Conservation (phyloP, 1,140 invertebrate species). For the Psix sp. region DNA sequence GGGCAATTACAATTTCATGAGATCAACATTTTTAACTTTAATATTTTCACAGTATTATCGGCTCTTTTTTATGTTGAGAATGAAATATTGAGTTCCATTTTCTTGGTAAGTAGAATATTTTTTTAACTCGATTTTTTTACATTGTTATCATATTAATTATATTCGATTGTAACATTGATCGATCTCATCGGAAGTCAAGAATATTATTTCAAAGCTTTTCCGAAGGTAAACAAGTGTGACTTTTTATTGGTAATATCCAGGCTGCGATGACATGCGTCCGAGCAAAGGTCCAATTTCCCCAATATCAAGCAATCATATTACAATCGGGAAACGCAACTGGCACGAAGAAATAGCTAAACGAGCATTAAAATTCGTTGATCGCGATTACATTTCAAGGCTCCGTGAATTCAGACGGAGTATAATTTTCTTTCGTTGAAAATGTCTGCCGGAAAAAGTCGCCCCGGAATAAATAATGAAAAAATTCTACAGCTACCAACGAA, state of each 20-base stretch:
- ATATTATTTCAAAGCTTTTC: constrained; percentile 41
- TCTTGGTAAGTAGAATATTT: no score
- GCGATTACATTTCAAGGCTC: constrained; percentile 52
- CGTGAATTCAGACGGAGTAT: constrained; percentile 48
- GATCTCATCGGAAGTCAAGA: constrained; percentile 10
- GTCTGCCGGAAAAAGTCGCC: constrained; percentile 48
- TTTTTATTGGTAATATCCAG: constrained; percentile 57
- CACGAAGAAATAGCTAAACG: constrained; percentile 64
- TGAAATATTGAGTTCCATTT: no score
- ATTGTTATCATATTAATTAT: constrained; percentile 1
- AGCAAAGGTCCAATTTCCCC: constrained; percentile 72
- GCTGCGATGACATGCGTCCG: constrained; percentile 58
- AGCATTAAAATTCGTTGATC: constrained; percentile 62
- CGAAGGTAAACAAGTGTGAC: constrained; percentile 48
- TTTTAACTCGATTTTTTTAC: neutral
- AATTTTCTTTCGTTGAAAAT: constrained; percentile 54
- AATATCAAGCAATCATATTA: constrained; percentile 74
- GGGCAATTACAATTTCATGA: no score
- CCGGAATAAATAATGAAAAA: constrained; percentile 52
- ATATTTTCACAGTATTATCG: no score
- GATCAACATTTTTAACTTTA: no score
- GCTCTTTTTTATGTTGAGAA: no score
- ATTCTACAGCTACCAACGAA: constrained; percentile 35
- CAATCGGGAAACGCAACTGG: constrained; percentile 70
- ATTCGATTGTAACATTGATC: constrained; percentile 8